A percentile compares a stretch with the other conserved stretches of the same genome.
These are phyloP conservation scores for Todiramphus chloris DNA, from an alignment of 2,113 vertebrate species.

Conservation along the genomic window DNA sequence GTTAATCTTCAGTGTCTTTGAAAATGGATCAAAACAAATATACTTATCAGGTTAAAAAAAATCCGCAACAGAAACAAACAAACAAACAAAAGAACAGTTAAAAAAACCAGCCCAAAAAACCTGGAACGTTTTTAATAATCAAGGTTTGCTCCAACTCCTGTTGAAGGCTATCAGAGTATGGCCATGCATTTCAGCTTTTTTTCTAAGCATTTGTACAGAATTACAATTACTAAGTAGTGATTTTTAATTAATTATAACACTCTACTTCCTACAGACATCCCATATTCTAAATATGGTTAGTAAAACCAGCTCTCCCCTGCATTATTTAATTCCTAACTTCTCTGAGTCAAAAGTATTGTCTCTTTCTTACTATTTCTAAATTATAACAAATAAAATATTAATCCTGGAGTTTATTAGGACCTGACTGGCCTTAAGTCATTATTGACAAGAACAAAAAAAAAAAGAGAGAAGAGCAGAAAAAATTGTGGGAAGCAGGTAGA, in stretches of 20 bases:
- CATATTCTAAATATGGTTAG: neutral
- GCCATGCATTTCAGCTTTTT: neutral
- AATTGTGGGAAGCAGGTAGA: neutral
- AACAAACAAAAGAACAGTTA: neutral
- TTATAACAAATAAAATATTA: neutral
- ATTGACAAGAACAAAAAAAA: neutral
- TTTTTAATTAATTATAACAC: neutral
- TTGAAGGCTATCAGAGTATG: neutral
- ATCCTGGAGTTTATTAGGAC: neutral
- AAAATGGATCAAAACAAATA: neutral
- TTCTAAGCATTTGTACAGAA: neutral
- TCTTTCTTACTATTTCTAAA: neutral
- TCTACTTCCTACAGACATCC: neutral
- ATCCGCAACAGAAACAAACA: no score
- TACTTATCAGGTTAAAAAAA: neutral
- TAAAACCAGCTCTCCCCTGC: neutral
- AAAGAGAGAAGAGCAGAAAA: neutral
- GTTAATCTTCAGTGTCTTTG: neutral
- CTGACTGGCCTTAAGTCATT: neutral
- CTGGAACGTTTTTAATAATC: neutral
- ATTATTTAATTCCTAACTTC: neutral
- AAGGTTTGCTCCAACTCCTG: neutral
- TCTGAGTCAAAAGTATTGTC: neutral
- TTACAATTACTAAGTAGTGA: neutral
- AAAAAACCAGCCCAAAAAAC: neutral